Conservation (phyloP, 2,888 invertebrate species). For the Automeris io region DNA sequence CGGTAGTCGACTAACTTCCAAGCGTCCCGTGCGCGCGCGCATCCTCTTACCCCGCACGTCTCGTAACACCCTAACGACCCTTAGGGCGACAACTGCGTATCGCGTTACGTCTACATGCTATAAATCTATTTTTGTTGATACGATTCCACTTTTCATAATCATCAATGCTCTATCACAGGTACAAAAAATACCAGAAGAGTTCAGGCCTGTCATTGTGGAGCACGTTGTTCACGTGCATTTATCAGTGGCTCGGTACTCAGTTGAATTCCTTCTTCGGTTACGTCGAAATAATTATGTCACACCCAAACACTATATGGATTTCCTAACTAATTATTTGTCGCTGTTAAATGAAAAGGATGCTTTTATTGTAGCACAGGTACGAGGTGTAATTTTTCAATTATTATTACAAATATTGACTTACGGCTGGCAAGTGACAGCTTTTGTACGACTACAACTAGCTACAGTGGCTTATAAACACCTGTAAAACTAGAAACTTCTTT, state of each 20-base stretch:
- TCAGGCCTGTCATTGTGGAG: slow-evolving; percentile 83
- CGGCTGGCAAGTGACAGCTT: no score
- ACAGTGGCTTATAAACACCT: no score
- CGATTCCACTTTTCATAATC: background rate
- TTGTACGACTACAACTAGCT: no score
- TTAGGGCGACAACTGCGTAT: no score
- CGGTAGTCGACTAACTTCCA: no score
- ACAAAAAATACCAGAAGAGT: slow-evolving; percentile 80
- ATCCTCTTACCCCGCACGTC: no score
- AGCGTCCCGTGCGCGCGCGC: no score
- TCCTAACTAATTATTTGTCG: slow-evolving; percentile 85
- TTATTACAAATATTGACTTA: background rate
- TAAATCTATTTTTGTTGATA: no score
- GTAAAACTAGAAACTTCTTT: no score
- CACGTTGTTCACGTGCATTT: slow-evolving; percentile 93
- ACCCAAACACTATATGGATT: slow-evolving; percentile 94
- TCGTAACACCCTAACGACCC: no score
- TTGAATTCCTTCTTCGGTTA: slow-evolving; percentile 83
- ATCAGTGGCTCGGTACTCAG: slow-evolving; percentile 83
- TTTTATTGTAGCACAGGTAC: slow-evolving; percentile 74
- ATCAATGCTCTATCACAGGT: slow-evolving; percentile 62
- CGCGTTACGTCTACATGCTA: no score
- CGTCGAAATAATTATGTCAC: slow-evolving; percentile 92
- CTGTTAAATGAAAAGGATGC: slow-evolving; percentile 84
- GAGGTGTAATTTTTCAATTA: background rate